Evolutionary conservation across 2,113 vertebrate genomes (phyloP).

Genomic region (Formicarius rufipectus): DNA sequence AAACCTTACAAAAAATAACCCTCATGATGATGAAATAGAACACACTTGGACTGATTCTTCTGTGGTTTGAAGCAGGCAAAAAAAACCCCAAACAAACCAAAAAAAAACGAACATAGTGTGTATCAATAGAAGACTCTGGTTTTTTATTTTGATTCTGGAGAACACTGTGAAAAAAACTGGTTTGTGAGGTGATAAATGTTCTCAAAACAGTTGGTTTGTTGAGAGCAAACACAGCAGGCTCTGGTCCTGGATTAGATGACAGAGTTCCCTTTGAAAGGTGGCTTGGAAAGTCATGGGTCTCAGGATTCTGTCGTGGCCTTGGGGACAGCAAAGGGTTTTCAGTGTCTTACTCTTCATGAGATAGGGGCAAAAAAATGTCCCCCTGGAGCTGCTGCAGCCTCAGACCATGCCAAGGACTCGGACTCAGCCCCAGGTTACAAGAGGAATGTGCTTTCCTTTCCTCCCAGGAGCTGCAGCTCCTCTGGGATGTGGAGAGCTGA

Average conservation of each 20-base stretch:
- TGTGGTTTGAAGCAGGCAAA: not conserved
- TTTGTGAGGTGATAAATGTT: not conserved
- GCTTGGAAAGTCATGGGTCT: not conserved
- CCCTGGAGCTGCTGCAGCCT: not conserved
- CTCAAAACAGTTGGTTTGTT: not conserved
- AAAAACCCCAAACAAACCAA: no score
- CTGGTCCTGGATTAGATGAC: not conserved
- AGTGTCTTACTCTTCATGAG: not conserved
- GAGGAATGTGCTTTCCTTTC: not conserved
- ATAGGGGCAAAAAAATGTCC: not conserved
- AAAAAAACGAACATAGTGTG: not conserved
- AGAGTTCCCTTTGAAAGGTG: not conserved
- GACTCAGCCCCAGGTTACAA: not conserved
- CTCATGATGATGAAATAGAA: not conserved
- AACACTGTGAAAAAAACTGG: not conserved
- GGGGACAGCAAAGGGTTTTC: not conserved
- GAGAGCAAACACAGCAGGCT: not conserved
- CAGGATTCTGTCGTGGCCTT: not conserved
- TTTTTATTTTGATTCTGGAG: not conserved
- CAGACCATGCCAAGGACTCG: not conserved
- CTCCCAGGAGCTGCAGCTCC: not conserved
- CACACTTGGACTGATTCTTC: accelerated
- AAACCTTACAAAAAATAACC: not conserved
- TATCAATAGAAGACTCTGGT: not conserved
- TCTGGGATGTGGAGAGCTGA: not conserved